Evolutionary conservation across 2,113 vertebrate genomes (phyloP), one percentile per base, ranked within the genome.

Genomic region (Lophura nycthemera): DNA sequence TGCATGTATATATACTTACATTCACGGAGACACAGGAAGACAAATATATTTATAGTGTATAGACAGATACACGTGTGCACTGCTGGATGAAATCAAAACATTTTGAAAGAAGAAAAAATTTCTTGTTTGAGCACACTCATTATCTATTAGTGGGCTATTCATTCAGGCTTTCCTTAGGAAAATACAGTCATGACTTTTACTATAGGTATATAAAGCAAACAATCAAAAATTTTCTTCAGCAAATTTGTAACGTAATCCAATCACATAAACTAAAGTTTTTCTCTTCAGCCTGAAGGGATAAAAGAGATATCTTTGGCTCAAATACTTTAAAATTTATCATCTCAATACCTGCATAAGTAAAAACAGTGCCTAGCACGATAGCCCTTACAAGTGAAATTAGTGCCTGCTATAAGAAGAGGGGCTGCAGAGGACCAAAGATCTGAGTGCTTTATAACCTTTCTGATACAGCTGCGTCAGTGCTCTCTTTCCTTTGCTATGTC

Each of bases 361-460:
- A 30, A 92, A 3, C 3, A 84, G 50, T 11, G 70, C 13, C 59
- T 10, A 88, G 30, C 16, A 81, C 77, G 72, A 27, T 78, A 78
- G 30, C 21, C 60, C 7, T 65, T 29, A 8, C 0, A 2, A 79
- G 32, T 79, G 7, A 84, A 92, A 83, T 40, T 22, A 77, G 8
- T 56, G 5, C 1, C 32, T 74, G 6, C 29, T 25, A 30, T 6
- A 75, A 42, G 74, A 38, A 88, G 7, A 72, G 45, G 19, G 7
- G 2, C 11, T 12, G 29, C n/a, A 70, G 10, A 85, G 20, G 1
- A 32, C 29, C 4, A 32, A 36, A 5, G 20, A 5, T 3, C 2
- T 71, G 0, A 4, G 5, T 42, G 87, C 40, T 57, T 72, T 19
- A 8, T 10, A 32, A 54, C 47, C 29, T 76, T 87, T 78, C 48